A percentile compares a stretch with the other conserved stretches of the same genome.
phyloP scores from a whole-genome alignment of 2,888 invertebrate genomes.

The Scelioninae gen. 2 region DNA sequence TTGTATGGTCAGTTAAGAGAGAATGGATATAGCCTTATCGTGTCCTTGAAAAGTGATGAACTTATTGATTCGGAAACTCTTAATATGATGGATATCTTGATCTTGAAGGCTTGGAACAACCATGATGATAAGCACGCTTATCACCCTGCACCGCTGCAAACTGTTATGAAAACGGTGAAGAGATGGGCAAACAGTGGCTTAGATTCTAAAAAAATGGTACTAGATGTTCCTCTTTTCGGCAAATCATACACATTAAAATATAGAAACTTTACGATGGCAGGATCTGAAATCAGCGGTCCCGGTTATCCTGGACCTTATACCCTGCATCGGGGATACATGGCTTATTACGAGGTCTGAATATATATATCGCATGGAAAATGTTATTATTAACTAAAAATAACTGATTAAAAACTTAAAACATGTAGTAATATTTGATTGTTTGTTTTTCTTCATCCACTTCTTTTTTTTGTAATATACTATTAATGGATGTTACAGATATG shows the following conservation, averaged over 20 bases:
- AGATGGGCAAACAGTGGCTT: conserved; percentile 77
- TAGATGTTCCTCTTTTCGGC: conserved; percentile 86
- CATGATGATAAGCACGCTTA: conserved; percentile 61
- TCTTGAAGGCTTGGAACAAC: conserved; percentile 80
- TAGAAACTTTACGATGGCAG: conserved; percentile 77
- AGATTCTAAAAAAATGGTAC: conserved; percentile 81
- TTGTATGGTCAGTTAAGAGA: conserved; percentile 77
- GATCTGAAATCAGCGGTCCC: conserved; percentile 79
- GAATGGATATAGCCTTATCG: conserved; percentile 78
- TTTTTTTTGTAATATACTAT: too few relatives aligned
- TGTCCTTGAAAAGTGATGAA: conserved; percentile 80
- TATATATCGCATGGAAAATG: too few relatives aligned
- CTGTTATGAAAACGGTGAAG: conserved; percentile 63
- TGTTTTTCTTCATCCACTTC: too few relatives aligned
- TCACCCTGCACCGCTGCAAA: conserved; percentile 68
- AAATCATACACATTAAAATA: conserved; percentile 82
- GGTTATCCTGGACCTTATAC: conserved; percentile 83
- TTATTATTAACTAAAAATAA: too few relatives aligned
- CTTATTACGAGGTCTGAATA: conserved; percentile 83
- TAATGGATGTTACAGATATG: conserved; percentile 75
- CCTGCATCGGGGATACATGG: conserved; percentile 80
- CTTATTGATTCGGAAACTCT: conserved; percentile 80
- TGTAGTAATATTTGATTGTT: too few relatives aligned
- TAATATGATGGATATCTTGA: conserved; percentile 81
- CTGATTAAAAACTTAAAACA: too few relatives aligned